Evolutionary conservation across 2,113 vertebrate species (phyloP).

Genomic region (Mystacornis crossleyi): DNA sequence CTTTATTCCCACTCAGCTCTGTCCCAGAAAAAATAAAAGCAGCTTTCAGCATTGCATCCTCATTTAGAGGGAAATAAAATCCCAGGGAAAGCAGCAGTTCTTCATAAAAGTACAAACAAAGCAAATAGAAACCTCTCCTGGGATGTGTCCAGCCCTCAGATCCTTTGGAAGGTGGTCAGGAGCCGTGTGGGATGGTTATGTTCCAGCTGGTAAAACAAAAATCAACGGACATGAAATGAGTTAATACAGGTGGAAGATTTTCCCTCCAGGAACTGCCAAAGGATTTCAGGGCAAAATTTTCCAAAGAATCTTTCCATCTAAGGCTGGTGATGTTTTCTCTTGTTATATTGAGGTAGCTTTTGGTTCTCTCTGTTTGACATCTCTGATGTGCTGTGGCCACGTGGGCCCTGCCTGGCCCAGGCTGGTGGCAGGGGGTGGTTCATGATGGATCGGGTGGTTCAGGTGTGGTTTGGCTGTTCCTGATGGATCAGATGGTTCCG

Average conservation of each 20-base stretch:
- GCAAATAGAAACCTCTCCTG: background rate
- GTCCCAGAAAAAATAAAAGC: background rate
- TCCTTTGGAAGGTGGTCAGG: background rate
- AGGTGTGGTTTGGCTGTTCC: background rate
- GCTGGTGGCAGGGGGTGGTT: accelerated
- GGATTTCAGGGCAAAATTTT: background rate
- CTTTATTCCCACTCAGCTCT: background rate
- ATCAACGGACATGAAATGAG: background rate
- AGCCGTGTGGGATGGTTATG: background rate
- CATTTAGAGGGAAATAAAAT: background rate
- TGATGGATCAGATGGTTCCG: background rate
- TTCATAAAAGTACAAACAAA: background rate
- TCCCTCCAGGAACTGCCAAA: background rate
- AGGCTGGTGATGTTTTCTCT: background rate
- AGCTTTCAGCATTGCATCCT: background rate
- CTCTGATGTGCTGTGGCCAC: background rate
- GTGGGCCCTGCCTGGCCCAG: accelerated
- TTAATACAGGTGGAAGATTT: background rate
- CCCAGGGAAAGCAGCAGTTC: background rate
- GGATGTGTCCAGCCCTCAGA: background rate
- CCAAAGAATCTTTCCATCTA: background rate
- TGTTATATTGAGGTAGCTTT: background rate
- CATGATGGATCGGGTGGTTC: background rate
- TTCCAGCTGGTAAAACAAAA: background rate
- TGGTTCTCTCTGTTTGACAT: background rate